Evolutionary conservation across 2,888 invertebrate species (phyloP).

Genomic region (Microplitis deprimator): DNA sequence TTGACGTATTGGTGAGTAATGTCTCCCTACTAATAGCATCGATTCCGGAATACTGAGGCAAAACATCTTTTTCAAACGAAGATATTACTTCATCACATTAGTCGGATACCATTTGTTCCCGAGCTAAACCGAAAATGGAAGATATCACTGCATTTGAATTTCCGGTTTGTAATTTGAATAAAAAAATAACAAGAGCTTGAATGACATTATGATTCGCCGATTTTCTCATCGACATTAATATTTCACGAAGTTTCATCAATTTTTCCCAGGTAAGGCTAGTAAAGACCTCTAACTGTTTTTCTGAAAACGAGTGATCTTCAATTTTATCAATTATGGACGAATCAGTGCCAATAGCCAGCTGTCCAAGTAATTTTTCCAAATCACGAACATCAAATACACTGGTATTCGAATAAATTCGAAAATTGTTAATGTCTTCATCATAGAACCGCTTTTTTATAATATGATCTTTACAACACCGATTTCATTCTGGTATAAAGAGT

Average conservation of each 20-base stretch:
- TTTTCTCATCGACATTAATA: conserved; percentile 34
- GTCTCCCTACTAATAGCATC: conserved; percentile 24
- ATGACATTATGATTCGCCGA: conserved; percentile 32
- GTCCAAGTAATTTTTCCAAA: conserved; percentile 26
- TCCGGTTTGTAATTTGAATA: conserved; percentile 37
- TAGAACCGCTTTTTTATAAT: conserved; percentile 45
- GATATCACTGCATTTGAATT: conserved; percentile 37
- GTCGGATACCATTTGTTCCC: conserved; percentile 40
- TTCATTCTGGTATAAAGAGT: conserved; percentile 29
- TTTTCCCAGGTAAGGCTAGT: conserved; percentile 35
- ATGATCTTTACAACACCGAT: conserved; percentile 39
- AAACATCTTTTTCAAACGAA: conserved; percentile 42
- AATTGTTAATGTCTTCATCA: conserved; percentile 40
- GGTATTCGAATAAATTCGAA: conserved; percentile 38
- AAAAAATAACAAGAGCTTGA: conserved; percentile 41
- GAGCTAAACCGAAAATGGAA: conserved; percentile 24
- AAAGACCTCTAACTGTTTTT: conserved; percentile 32
- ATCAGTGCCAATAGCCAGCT: conserved; percentile 25
- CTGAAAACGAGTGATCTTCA: conserved; percentile 33
- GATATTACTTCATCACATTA: conserved; percentile 40
- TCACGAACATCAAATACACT: conserved; percentile 28
- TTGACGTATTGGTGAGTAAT: conserved; percentile 23
- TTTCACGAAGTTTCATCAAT: conserved; percentile 37
- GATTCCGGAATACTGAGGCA: conserved; percentile 38
- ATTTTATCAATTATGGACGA: conserved; percentile 37